These are phyloP conservation scores for Neosalanx taihuensis DNA, from an alignment of 2,797 vertebrate genomes.

Conservation along the genomic window DNA sequence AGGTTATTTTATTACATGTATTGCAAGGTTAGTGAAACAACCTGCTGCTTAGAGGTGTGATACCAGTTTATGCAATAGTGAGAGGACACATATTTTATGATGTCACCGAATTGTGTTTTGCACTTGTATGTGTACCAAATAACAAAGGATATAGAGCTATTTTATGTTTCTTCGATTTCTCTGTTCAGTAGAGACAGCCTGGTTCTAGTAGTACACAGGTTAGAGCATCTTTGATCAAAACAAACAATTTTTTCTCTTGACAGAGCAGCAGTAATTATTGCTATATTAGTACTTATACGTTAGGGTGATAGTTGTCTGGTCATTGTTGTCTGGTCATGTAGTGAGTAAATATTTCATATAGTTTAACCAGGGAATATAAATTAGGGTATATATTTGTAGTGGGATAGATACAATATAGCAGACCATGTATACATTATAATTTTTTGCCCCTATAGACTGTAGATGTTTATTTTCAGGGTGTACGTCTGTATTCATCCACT, in stretches of 20 bases:
- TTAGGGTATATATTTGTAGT: not conserved
- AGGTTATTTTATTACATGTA: not conserved
- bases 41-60: not conserved
- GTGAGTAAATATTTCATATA: slow-evolving; percentile 17
- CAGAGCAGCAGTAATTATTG: slow-evolving; percentile 19
- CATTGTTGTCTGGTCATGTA: slow-evolving; percentile 11
- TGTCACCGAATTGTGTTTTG: not conserved
- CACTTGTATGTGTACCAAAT: slow-evolving; percentile 2
- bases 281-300: slow-evolving; percentile 16
- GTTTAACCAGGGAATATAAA: slow-evolving; percentile 5
- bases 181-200: slow-evolving; percentile 14
- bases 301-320: slow-evolving; percentile 5
- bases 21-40: not conserved
- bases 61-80: slow-evolving; percentile 6
- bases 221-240: slow-evolving; percentile 51
- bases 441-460: slow-evolving; percentile 17
- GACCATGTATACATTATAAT: slow-evolving; percentile 27
- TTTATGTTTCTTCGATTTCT: not conserved
- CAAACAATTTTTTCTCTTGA: not conserved
- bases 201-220: not conserved
- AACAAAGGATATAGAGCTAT: not conserved
- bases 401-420: slow-evolving; percentile 12
- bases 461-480: slow-evolving; percentile 22
- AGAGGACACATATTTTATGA: not conserved
- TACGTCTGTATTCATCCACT: slow-evolving; percentile 24